Evolutionary conservation across 2,797 vertebrate genomes (phyloP), one percentile per base, ranked within the genome.

Genomic region (Amblyraja radiata): DNA sequence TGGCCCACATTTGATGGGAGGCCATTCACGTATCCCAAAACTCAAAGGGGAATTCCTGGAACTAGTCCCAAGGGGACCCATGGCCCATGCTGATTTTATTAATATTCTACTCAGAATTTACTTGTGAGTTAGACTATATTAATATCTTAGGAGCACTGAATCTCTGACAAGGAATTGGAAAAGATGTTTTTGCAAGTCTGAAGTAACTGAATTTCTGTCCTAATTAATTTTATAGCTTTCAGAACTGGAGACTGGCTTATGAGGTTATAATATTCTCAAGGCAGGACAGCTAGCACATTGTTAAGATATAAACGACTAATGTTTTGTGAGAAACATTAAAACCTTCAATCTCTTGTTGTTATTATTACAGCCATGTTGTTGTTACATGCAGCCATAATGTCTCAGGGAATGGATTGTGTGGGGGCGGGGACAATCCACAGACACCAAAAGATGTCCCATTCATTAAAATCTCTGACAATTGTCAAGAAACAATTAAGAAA

Each of bases 81-180:
- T 76, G 65, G 90, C 90, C 84, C 71, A 92, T 74, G 90, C 46
- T 92, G 46, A 92, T 58, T 92, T 92, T 92, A 92, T 92, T 92
- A 92, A 71, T 76, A 76, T 92, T 73, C 71, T 76, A 7, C 68
- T 92, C 36, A 92, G 71, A 92, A 92, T 54, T 73, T 73, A 76
- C 39, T 76, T 54, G 71, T 74, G 71, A 8, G 36, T 46, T 92
- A 54, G 71, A 76, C 90, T 58, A 5, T 32, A 58, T 28, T 92
- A 76, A 76, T 54, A 46, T 46, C 28, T 76, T 76, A 54, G 68
- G 46, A 90, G 65, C n/a, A 39, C 65, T 71, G 65, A 90, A 73
- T 73, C 88, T 91, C 32, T 65, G 71, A 39, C 25, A 46, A 91
- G 88, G 88, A 76, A 92, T 46, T 46, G 71, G 39, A 76, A 92